Conservation (phyloP, 2,113 vertebrate genomes). For the Henicopernis longicauda region DNA sequence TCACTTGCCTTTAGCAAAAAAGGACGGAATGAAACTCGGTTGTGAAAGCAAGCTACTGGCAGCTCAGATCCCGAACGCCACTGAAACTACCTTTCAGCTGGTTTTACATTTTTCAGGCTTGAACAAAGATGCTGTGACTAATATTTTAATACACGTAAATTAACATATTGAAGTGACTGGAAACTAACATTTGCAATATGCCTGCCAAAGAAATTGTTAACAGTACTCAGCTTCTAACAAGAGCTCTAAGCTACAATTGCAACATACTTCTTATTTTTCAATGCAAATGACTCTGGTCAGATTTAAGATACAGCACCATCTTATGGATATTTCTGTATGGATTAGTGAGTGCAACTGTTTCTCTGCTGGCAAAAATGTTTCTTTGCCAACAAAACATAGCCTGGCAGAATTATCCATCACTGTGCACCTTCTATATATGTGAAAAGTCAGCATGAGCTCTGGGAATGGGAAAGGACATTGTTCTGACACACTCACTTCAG, state of each 20-base stretch:
- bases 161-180: conserved; percentile 38
- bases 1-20: not conserved
- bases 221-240: not conserved
- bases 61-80: not conserved
- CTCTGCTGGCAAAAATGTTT: not conserved
- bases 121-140: conserved; percentile 39
- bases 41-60: not conserved
- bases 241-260: not conserved
- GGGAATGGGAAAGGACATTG: not conserved
- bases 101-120: not conserved
- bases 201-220: conserved; percentile 14
- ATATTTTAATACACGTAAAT: conserved; percentile 43
- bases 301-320: conserved; percentile 79
- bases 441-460: not conserved
- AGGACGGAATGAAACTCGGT: not conserved
- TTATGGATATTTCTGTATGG: conserved; percentile 73
- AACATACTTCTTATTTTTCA: conserved; percentile 8
- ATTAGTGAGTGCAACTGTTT: conserved; percentile 5
- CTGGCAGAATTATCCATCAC: not conserved
- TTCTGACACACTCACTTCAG: not conserved
- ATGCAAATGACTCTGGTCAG: conserved; percentile 48
- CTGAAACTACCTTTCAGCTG: conserved; percentile 23
- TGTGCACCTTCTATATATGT: not conserved
- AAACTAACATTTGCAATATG: conserved; percentile 14
- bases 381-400: not conserved